These are phyloP conservation scores for Danio tinwini DNA, from an alignment of 2,797 vertebrate species.

Conservation along the genomic window DNA sequence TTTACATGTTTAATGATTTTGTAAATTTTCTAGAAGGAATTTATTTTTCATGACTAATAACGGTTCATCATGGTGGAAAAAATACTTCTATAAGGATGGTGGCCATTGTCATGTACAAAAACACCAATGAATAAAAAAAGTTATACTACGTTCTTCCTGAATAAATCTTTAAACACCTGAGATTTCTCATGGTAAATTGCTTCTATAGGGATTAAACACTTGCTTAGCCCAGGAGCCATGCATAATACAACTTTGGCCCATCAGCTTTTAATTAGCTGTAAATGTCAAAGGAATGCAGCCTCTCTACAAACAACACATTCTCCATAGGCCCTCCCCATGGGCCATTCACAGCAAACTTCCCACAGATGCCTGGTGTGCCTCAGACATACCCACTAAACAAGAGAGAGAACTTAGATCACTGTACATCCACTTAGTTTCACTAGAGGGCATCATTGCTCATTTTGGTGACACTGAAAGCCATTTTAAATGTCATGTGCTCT, in stretches of 20 bases:
- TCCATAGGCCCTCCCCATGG: slow-evolving; percentile 63
- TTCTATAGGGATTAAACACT: slow-evolving; percentile 48
- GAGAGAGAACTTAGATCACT: slow-evolving; percentile 23
- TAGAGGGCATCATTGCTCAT: slow-evolving; percentile 65
- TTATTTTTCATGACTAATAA: slow-evolving; percentile 74
- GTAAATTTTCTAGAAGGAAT: slow-evolving; percentile 78
- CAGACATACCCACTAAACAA: slow-evolving; percentile 52
- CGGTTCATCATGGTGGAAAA: slow-evolving; percentile 68
- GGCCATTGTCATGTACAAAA: slow-evolving; percentile 61
- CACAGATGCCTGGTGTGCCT: slow-evolving; percentile 66
- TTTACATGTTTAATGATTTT: slow-evolving; percentile 77
- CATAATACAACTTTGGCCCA: slow-evolving; percentile 67
- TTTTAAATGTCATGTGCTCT: slow-evolving; percentile 8
- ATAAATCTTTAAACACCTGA: slow-evolving; percentile 36
- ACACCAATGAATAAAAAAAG: slow-evolving; percentile 50
- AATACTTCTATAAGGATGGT: slow-evolving; percentile 59
- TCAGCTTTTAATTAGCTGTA: slow-evolving; percentile 78
- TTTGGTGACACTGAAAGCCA: slow-evolving; percentile 1
- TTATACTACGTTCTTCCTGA: slow-evolving; percentile 35
- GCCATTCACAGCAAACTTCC: slow-evolving; percentile 63
- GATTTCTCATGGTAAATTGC: slow-evolving; percentile 38
- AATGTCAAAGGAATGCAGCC: slow-evolving; percentile 71
- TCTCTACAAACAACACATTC: slow-evolving; percentile 69
- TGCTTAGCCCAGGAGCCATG: slow-evolving; percentile 52
- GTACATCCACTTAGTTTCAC: slow-evolving; percentile 54